Base-by-base conservation (phyloP, 2,797 vertebrate genomes). In the Erethizon dorsatum region DNA sequence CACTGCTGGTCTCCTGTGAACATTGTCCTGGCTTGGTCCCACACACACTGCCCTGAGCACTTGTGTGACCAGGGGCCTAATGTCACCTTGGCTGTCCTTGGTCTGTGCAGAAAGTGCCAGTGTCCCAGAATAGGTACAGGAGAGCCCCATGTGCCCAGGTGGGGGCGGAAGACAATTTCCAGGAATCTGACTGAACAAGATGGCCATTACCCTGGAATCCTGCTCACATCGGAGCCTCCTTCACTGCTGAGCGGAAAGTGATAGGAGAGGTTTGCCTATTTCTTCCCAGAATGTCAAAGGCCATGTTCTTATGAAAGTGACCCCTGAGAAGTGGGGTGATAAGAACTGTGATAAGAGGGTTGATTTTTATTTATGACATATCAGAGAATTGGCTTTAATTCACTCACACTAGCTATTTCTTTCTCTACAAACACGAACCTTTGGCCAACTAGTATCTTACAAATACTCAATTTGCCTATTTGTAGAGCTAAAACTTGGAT, bases 1-100 rank as follows among this genome's bases (percentile, higher is more conserved):
- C 41, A 15, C 28, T 1, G 15, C 5, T 3, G 37, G 26, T 50
- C 47, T n/a, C 50, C 50, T 11, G 18, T n/a, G 63, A 67, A 17
- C 1, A 6, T 5, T 1, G 0, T 15, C 37, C 41, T 12, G n/a
- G 93, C 20, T 75, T 28, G 0, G 1, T 52, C 12, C 4, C 4
- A 0, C 8, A 2, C 45, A 0, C 26, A 3, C 11, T 57, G 69
- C 80, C 17, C 33, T 31, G 26, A 50, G 61, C 45, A 10, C 11
- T 37, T 13, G 8, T 0, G 31, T 54, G 57, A 26, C 2, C 2
- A 0, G 31, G 13, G 5, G 17, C 67, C 61, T 37, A 57, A 6
- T 37, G 94, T 14, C 6, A 1, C 37, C 57, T 54, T 85, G 5
- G 37, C 57, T 47, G 63, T 26, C 85, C 54, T 50, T 9, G 18